A percentile compares a stretch with the other conserved stretches of the same genome.
phyloP scores from a whole-genome alignment of 2,113 vertebrate species.

The Labrus mixtus region DNA sequence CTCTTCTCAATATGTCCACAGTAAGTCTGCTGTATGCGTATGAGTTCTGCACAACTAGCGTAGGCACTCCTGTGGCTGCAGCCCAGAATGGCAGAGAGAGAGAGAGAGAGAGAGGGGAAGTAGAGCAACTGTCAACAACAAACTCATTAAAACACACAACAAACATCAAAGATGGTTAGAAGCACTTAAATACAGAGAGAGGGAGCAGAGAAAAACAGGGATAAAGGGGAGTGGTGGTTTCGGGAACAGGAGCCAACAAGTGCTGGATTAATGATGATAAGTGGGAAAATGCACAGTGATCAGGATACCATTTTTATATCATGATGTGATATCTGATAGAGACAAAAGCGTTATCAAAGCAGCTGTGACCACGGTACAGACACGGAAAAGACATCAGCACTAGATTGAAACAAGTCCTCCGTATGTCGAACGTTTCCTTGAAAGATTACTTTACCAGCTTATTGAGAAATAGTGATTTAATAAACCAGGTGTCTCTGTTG shows the following conservation, averaged over 20 bases:
- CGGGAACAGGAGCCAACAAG: constrained; percentile 32
- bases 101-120: constrained; percentile 7
- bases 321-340: constrained; percentile 2
- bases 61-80: constrained; percentile 26
- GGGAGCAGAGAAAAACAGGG: constrained; percentile 34
- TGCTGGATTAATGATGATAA: constrained; percentile 10
- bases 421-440: too few relatives aligned
- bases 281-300: neutral
- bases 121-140: constrained; percentile 56
- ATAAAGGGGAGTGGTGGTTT: neutral
- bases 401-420: neutral
- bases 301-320: neutral
- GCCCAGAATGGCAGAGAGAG: constrained; percentile 34
- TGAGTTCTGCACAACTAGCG: constrained; percentile 14
- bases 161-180: constrained; percentile 63
- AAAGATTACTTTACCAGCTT: too few relatives aligned
- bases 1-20: neutral
- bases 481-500: neutral
- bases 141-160: constrained; percentile 77
- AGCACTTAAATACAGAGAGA: constrained; percentile 5
- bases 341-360: neutral
- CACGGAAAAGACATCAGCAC: neutral
- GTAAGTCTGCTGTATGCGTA: neutral
- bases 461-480: too few relatives aligned
- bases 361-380: neutral